Evolutionary conservation across 2,113 vertebrate genomes (phyloP).

Genomic region (Baryphthengus martii): DNA sequence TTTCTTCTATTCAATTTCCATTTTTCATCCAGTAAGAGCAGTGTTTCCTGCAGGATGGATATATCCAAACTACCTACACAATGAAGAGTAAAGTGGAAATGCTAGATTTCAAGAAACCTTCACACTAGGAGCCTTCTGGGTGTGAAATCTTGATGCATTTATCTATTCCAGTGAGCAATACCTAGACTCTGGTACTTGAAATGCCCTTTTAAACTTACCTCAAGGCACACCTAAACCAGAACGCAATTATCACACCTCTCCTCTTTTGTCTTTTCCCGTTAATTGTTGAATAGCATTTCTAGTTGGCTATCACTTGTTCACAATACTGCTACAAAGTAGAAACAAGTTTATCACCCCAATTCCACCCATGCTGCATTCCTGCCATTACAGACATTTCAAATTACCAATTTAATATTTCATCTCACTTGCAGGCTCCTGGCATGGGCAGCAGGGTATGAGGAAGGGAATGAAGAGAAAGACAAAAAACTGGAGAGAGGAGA

Average conservation of each 20-base stretch:
- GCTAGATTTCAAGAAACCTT: background rate
- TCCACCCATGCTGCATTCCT: background rate
- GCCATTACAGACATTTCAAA: background rate
- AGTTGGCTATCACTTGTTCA: background rate
- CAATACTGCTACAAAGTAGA: background rate
- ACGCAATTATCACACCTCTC: background rate
- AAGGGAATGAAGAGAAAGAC: background rate
- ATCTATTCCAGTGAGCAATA: background rate
- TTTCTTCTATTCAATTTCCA: background rate
- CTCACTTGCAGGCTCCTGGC: background rate
- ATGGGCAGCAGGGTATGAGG: background rate
- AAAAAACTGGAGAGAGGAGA: background rate
- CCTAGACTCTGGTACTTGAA: background rate
- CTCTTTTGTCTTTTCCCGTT: background rate
- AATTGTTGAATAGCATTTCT: background rate
- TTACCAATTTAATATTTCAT: background rate
- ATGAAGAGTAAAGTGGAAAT: background rate
- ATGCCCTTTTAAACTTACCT: background rate
- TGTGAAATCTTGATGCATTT: background rate
- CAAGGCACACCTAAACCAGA: background rate
- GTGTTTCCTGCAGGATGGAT: background rate
- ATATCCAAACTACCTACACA: background rate
- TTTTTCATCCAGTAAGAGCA: background rate
- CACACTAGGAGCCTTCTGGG: background rate
- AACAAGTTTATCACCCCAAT: background rate